Evolutionary conservation across 2,113 vertebrate genomes (phyloP).

Genomic region (Coptodon bakossiorum): DNA sequence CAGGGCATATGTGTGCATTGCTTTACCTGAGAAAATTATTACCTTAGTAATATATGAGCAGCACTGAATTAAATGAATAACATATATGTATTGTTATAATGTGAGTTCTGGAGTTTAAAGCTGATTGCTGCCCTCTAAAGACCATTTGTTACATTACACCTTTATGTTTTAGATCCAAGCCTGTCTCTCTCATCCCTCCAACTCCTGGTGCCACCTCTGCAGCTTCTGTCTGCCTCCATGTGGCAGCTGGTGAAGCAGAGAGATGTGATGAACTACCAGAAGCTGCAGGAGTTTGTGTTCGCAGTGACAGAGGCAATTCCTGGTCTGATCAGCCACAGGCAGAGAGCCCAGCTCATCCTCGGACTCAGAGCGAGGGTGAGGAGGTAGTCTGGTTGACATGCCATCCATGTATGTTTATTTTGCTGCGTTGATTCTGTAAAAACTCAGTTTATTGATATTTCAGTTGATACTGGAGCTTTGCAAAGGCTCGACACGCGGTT

Average conservation of each 20-base stretch:
- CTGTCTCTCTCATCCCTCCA: conserved; percentile 39
- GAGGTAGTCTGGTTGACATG: not conserved
- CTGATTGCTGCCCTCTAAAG: not conserved
- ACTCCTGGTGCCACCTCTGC: conserved; percentile 61
- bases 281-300: conserved; percentile 70
- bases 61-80: not conserved
- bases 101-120: not conserved
- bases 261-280: conserved; percentile 65
- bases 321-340: conserved; percentile 70
- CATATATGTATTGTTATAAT: not conserved
- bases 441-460: not conserved
- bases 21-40: not conserved
- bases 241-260: conserved; percentile 70
- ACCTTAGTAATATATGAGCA: not conserved
- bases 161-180: conserved; percentile 16
- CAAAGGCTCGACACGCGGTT: conserved; percentile 32
- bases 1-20: not conserved
- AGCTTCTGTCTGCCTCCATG: conserved; percentile 69
- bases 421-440: not conserved
- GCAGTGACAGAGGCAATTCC: conserved; percentile 66
- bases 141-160: not conserved
- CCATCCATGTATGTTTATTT: not conserved
- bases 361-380: conserved; percentile 78
- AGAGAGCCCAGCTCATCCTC: conserved; percentile 74
- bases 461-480: conserved; percentile 69